Evolutionary conservation across 2,113 vertebrate species (phyloP), one percentile per base, ranked within the genome.

Genomic region (Sceloporus undulatus): DNA sequence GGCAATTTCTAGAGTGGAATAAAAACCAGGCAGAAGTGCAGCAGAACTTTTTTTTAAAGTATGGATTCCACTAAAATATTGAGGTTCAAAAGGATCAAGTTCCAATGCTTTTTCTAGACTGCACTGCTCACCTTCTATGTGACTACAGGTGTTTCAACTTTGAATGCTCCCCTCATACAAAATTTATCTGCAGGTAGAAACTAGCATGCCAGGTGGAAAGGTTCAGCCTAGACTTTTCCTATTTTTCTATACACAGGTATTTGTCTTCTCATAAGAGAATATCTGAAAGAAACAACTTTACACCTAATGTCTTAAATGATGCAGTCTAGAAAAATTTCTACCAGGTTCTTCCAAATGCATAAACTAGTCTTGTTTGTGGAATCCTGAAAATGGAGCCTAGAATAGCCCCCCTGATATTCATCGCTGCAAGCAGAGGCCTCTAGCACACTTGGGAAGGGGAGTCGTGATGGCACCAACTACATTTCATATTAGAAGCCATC

Each of bases 161-260:
- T 78, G 59, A 78, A 62, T 76, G 54, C 23, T 85, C 79, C 54
- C 54, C 23, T 25, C n/a, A 62, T 34, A 40, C 16, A 79, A 78
- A 78, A 66, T n/a, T 40, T 86, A n/a, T 62, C 34, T 34, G 34
- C 66, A 81, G 70, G 11, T 29, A 81, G 77, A 74, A 87, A 62
- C 77, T 73, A 87, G 52, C 66, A 87, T 42, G 78, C 27, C 70
- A 75, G 29, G 79, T 34, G 59, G 25, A 75, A 85, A 48, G 66
- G n/a, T 73, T 80, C 66, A 59, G 73, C 14, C 70, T 65, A 59
- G 56, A 73, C 54, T 40, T 65, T 52, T 70, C 68, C 34, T 82
- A 29, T 75, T 88, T 88, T 77, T 68, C 71, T 74, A 66, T 40
- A 25, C 9, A 29, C 18, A 42, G 73, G 40, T 19, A 34, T 75